Evolutionary conservation across 2,888 invertebrate species (phyloP).

Genomic region (Poecilobothrus nobilitatus): DNA sequence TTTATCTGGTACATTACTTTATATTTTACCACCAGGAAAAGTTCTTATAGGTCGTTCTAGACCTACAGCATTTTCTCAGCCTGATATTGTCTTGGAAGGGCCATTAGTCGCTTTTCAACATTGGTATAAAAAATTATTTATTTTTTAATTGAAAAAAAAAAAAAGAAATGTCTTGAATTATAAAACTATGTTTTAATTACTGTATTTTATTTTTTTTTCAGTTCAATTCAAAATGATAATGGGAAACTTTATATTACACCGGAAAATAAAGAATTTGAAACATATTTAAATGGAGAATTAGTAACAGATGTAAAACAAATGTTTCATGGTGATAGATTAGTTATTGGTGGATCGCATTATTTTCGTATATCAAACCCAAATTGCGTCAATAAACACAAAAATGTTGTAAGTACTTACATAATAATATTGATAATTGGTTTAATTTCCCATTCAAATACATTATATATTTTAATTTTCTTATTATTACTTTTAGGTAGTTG

Average conservation of each 20-base stretch:
- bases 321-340: constrained; percentile 49
- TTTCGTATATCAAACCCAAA: constrained; percentile 49
- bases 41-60: constrained; percentile 37
- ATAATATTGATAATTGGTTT: neutral
- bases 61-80: constrained; percentile 33
- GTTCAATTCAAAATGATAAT: constrained; percentile 46
- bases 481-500: constrained; percentile 35
- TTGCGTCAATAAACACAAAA: constrained; percentile 32
- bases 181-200: too few species aligned
- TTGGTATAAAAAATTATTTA: constrained; percentile 43
- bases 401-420: constrained; percentile 27
- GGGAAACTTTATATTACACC: constrained; percentile 45
- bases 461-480: constrained; percentile 16
- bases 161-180: too few species aligned
- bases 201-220: constrained; percentile 27
- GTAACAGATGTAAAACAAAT: constrained; percentile 41
- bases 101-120: constrained; percentile 53
- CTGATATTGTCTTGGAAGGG: constrained; percentile 54
- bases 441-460: constrained; percentile 8
- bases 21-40: constrained; percentile 36
- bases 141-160: too few species aligned
- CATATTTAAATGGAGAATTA: constrained; percentile 49
- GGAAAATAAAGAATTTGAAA: constrained; percentile 45
- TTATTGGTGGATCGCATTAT: constrained; percentile 51
- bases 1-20: constrained; percentile 48